A percentile compares a stretch with the other conserved stretches of the same genome.
phyloP scores from a whole-genome alignment of 2,888 invertebrate species.

The Drosophila subquinaria region DNA sequence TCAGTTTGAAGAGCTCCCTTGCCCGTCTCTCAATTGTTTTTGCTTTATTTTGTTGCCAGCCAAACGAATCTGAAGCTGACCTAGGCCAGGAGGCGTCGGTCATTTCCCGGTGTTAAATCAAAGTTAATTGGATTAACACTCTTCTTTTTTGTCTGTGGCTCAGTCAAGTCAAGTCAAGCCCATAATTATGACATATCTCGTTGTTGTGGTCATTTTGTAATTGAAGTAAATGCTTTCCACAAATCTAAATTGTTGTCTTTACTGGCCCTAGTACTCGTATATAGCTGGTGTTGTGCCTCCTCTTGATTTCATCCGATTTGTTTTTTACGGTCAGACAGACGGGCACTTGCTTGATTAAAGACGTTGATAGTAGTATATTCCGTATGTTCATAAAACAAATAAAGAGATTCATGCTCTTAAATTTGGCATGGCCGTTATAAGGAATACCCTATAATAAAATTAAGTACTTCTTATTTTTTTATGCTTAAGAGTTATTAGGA shows the following conservation, averaged over 20 bases:
- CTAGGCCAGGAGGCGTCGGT: constrained; percentile 58
- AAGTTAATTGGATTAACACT: constrained; percentile 76
- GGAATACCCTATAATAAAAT: constrained; percentile 42
- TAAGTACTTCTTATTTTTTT: no score
- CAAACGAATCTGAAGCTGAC: constrained; percentile 37
- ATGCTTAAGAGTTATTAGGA: not conserved
- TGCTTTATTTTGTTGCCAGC: not conserved
- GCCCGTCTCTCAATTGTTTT: not conserved
- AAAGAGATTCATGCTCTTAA: not conserved
- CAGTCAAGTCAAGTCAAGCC: constrained; percentile 30
- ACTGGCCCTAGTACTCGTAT: not conserved
- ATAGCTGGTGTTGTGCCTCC: constrained; percentile 5
- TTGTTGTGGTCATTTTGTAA: constrained; percentile 63
- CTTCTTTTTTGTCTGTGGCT: constrained; percentile 38
- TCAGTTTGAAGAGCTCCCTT: constrained; percentile 31
- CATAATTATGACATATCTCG: constrained; percentile 68
- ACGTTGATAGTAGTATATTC: constrained; percentile 44
- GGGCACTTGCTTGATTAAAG: constrained; percentile 66
- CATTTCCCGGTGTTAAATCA: constrained; percentile 64
- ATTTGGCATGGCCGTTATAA: not conserved
- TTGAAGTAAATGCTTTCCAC: constrained; percentile 58
- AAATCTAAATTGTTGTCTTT: constrained; percentile 50
- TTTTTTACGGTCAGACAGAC: constrained; percentile 65
- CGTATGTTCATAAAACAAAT: constrained; percentile 1
- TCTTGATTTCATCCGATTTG: constrained; percentile 10